Conservation (phyloP, 92 coral and sea anemone genomes). For the Metridium senile region DNA sequence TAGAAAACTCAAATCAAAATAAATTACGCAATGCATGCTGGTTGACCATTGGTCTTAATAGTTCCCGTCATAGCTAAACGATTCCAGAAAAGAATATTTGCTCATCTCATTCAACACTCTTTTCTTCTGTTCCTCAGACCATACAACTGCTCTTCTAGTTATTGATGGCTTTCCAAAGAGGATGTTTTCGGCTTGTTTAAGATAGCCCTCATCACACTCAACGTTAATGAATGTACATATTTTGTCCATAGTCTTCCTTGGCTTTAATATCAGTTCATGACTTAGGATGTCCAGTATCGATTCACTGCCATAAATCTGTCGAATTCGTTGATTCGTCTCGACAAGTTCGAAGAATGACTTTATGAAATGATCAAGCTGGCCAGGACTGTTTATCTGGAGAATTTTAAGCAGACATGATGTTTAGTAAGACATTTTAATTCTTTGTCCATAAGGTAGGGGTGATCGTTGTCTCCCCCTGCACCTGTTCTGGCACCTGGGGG, state of each 20-base stretch:
- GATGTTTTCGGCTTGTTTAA: slow-evolving; percentile 14
- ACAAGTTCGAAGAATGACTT: slow-evolving; percentile 33
- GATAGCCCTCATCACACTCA: slow-evolving; percentile 21
- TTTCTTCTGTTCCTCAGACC: slow-evolving; percentile 44
- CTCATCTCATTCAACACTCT: slow-evolving; percentile 33
- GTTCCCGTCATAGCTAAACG: not conserved
- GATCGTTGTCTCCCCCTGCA: not conserved
- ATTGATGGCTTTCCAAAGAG: slow-evolving; percentile 32
- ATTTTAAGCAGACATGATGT: not conserved
- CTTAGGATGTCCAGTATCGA: slow-evolving; percentile 34
- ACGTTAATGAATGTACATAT: slow-evolving; percentile 33
- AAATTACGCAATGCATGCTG: no score
- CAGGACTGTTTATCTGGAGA: slow-evolving; percentile 29
- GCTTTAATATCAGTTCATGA: slow-evolving; percentile 30
- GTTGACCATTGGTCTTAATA: no score
- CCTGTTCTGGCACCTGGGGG: no score
- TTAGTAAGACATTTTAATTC: not conserved
- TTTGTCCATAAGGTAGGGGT: not conserved
- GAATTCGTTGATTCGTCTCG: slow-evolving; percentile 36
- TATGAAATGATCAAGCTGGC: slow-evolving; percentile 7
- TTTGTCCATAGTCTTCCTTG: slow-evolving; percentile 24
- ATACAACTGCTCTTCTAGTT: slow-evolving; percentile 35
- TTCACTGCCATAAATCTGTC: not conserved
- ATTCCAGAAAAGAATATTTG: slow-evolving; percentile 15
- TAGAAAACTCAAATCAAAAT: no score